Base-by-base conservation (phyloP, 2,113 vertebrate species). In the Chaetura pelagica region DNA sequence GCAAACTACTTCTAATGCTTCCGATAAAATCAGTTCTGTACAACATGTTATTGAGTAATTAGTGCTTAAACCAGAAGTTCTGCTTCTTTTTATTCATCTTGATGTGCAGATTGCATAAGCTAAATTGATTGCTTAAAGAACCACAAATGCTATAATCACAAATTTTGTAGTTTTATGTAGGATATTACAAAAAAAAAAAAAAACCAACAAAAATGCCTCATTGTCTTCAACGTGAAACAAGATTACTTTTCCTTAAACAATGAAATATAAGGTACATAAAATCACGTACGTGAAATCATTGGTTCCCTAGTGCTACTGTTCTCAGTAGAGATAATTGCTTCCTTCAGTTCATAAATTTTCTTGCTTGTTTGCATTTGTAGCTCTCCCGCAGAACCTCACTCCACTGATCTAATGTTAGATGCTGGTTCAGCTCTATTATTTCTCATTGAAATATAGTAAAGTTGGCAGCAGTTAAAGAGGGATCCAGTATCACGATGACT, bases 301-400 rank as follows among this genome's bases (percentile, higher is more conserved):
- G 87, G 40, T 62, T 96, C 40, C 54, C 78, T 94, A 87, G 89
- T 95, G 30, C 55, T 59, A 74, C 51, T 85, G 67, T 94, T 96
- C 84, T 85, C 89, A 58, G 46, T 71, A 85, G 78, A 93, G 84
- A 67, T 83, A 97, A 96, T 96, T 96, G 66, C 75, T 94, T 76
- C 82, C 58, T 89, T 90, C 84, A 93, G 89, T 90, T 93, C 91
- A 94, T 95, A 97, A 96, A 96, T 96, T 94, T 34, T 91, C 77
- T 44, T 89, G 54, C 89, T 96, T 95, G 91, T 89, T 97, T 96
- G 89, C 87, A 59, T 91, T 85, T 87, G 77, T 76, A 87, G 66
- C 67, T 89, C 46, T 93, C 54, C 40, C 46, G 82, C 15, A 87
- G 54, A 96, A 87, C 26, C 9, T 89, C 66, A 49, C 62, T 76